Conservation (phyloP, 2,888 invertebrate genomes). For the Tryphoninae sp. region DNA sequence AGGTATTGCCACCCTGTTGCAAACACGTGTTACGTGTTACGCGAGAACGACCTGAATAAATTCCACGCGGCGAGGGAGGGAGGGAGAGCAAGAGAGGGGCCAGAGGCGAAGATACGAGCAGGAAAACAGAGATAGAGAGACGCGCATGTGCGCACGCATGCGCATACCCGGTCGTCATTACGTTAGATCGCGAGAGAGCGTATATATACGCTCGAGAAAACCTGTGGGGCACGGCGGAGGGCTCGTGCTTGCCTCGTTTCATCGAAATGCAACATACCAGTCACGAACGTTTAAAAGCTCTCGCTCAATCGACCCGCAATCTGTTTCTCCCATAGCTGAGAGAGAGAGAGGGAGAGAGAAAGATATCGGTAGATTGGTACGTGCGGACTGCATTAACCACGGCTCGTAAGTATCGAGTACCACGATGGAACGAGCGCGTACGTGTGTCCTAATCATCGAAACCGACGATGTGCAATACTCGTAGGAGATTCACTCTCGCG, state of each 20-base stretch:
- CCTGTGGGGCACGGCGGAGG: not conserved
- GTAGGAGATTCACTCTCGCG: constrained; percentile 26
- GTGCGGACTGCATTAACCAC: not conserved
- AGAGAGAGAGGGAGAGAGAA: not conserved
- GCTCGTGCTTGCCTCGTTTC: not conserved
- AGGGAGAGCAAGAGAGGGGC: not conserved
- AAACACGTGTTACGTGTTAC: constrained; percentile 55
- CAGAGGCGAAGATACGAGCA: not conserved
- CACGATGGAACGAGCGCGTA: not conserved
- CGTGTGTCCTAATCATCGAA: not conserved
- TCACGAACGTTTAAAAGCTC: constrained; percentile 51
- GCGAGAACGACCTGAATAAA: constrained; percentile 55
- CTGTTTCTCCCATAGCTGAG: constrained; percentile 1
- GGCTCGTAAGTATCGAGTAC: not conserved
- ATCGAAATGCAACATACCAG: constrained; percentile 14
- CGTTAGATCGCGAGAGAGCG: constrained; percentile 22
- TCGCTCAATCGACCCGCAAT: constrained; percentile 22
- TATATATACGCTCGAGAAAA: not conserved
- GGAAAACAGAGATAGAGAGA: not conserved
- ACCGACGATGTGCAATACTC: constrained; percentile 32
- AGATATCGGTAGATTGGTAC: constrained; percentile 2
- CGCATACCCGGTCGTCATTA: constrained; percentile 62
- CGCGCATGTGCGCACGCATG: constrained; percentile 52
- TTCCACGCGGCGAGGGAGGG: constrained; percentile 16
- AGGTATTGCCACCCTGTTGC: constrained; percentile 58